Base-by-base conservation (phyloP, 2,888 invertebrate genomes). In the Crematogaster levior region DNA sequence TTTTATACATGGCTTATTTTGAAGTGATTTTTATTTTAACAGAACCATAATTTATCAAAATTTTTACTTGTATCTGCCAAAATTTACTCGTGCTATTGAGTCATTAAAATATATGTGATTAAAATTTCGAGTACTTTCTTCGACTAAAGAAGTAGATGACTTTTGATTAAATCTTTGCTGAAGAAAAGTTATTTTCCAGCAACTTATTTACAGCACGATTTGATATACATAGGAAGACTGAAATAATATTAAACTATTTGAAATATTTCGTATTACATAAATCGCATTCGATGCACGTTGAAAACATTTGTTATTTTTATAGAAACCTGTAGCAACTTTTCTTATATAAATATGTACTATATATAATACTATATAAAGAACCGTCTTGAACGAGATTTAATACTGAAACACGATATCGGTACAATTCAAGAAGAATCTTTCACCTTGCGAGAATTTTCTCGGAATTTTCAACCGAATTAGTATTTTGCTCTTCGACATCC, bases 381-480 rank as follows among this genome's bases (percentile, higher is more conserved):
- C 7, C 9, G 37, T n/a, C 18, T 7, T 12, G 24, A 53, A 12
- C 6, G 10, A 27, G 40, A 15, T 66, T 77, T 66, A 40, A 77
- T 24, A 56, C 21, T 46, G 56, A 68, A 24, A 58, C 68, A 34
- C 30, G 30, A 56, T 43, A 66, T 51, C 27, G 40, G 37, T 51
- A 18, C 34, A 21, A 68, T 30, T n/a, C 30, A 24, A 24, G 34
- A 68, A 56, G n/a, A 27, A n/a, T n/a, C 56, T 18, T 15, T 63
- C 15, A 40, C 40, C 21, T 37, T 24, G 30, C 24, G 18, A 43
- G 75, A 66, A 40, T 30, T 56, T 77, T 21, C 30, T 34, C 43
- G 56, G n/a, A 34, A n/a, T n/a, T n/a, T n/a, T n/a, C 70, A 68
- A 68, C 77, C 53, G 68, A 66, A 79, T 79, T 68, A 79, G 43